Evolutionary conservation across 2,888 invertebrate genomes (phyloP).

Genomic region (Merodon equestris): DNA sequence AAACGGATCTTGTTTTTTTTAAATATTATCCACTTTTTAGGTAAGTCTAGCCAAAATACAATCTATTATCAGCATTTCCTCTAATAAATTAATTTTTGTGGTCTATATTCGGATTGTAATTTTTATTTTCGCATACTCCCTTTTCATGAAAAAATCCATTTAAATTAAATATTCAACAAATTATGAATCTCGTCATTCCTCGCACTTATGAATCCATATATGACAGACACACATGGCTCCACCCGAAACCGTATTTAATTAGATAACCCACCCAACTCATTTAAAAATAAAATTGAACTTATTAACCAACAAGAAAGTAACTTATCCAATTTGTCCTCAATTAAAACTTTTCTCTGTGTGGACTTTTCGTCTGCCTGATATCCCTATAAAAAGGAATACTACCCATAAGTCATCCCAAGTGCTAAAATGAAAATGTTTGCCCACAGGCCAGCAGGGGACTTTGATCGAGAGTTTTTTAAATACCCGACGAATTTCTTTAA

Average conservation of each 20-base stretch:
- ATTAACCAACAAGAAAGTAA: conserved; percentile 16
- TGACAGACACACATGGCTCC: neutral
- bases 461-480: conserved; percentile 20
- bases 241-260: conserved; percentile 2
- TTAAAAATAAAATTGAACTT: conserved; percentile 44
- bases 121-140: too few relatives aligned
- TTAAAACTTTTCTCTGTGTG: conserved; percentile 30
- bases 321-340: conserved; percentile 26
- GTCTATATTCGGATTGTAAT: too few relatives aligned
- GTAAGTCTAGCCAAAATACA: too few relatives aligned
- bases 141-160: too few relatives aligned
- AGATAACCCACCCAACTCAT: conserved; percentile 23
- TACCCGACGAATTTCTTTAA: conserved; percentile 35
- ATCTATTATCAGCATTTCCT: too few relatives aligned
- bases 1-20: too few relatives aligned
- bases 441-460: conserved; percentile 4
- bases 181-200: too few relatives aligned
- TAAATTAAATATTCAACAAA: too few relatives aligned
- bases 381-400: conserved; percentile 20
- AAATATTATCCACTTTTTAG: too few relatives aligned
- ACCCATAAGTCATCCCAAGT: neutral
- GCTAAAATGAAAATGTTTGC: conserved; percentile 8
- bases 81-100: too few relatives aligned
- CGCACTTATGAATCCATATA: too few relatives aligned
- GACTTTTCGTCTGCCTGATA: neutral